A percentile compares a stretch with the other conserved stretches of the same genome.
phyloP scores from a whole-genome alignment of 2,113 vertebrate genomes.

The Turdus rufiventris region DNA sequence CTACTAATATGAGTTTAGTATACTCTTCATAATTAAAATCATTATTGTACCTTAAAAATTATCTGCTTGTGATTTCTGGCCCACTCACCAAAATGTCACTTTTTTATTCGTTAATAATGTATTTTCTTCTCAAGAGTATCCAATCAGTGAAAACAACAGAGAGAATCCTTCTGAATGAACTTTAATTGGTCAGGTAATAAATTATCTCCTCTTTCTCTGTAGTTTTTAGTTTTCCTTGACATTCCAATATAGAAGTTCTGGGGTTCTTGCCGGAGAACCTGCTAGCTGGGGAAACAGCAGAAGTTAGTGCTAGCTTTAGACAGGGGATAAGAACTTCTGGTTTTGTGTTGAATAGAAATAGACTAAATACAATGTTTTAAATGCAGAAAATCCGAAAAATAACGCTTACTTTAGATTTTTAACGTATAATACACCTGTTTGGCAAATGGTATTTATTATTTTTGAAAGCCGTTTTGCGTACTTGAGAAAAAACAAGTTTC shows the following conservation, averaged over 20 bases:
- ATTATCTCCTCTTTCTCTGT: neutral
- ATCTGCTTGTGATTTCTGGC: neutral
- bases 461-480: neutral
- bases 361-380: neutral
- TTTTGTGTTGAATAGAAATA: neutral
- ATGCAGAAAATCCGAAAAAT: neutral
- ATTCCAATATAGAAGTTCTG: neutral
- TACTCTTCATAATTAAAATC: neutral
- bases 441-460: neutral
- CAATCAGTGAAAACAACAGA: neutral
- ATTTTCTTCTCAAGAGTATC: neutral
- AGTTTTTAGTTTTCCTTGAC: neutral
- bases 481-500: neutral
- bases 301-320: neutral
- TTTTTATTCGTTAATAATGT: neutral
- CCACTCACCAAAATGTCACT: neutral
- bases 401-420: neutral
- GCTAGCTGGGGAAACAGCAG: neutral
- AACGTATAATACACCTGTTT: neutral
- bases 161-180: neutral
- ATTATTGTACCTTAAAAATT: conserved; percentile 15
- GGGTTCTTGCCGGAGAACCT: neutral
- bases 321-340: neutral
- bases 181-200: neutral
- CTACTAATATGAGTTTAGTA: neutral